A percentile compares a stretch with the other conserved stretches of the same genome.
phyloP scores from a whole-genome alignment of 2,113 vertebrate species.

The Pandion haliaetus region DNA sequence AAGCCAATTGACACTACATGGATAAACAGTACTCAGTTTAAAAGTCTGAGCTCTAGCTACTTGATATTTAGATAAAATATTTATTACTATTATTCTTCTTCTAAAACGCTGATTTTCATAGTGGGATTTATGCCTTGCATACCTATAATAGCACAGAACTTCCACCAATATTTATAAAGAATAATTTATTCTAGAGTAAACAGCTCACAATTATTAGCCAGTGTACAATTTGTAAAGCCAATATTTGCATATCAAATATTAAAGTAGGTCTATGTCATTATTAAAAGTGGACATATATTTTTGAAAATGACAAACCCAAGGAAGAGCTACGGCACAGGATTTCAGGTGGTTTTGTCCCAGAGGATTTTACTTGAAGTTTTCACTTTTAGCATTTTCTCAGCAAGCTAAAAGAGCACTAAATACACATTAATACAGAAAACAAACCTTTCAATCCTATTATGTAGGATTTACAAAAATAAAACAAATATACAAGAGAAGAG shows the following conservation, averaged over 20 bases:
- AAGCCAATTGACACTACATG: not conserved
- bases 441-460: not conserved
- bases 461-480: not conserved
- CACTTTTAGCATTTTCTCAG: not conserved
- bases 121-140: not conserved
- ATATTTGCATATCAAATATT: not conserved
- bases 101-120: not conserved
- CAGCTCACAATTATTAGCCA: not conserved
- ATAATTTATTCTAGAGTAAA: not conserved
- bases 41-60: not conserved
- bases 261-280: not conserved
- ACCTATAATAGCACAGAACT: not conserved
- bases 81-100: not conserved
- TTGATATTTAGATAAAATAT: not conserved
- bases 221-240: not conserved
- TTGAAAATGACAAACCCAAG: not conserved
- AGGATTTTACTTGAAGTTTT: not conserved
- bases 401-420: not conserved
- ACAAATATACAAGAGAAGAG: not conserved
- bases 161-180: slow-evolving; percentile 7
- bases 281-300: not conserved
- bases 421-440: not conserved
- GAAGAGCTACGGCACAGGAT: not conserved
- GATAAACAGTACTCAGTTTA: not conserved
- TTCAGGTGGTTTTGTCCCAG: not conserved